A percentile compares a stretch with the other conserved stretches of the same genome.
These are phyloP conservation scores for Cassiopea andromeda DNA, from an alignment of 30 jellyfish, hydroid and myxozoan genomes.

Conservation along the genomic window DNA sequence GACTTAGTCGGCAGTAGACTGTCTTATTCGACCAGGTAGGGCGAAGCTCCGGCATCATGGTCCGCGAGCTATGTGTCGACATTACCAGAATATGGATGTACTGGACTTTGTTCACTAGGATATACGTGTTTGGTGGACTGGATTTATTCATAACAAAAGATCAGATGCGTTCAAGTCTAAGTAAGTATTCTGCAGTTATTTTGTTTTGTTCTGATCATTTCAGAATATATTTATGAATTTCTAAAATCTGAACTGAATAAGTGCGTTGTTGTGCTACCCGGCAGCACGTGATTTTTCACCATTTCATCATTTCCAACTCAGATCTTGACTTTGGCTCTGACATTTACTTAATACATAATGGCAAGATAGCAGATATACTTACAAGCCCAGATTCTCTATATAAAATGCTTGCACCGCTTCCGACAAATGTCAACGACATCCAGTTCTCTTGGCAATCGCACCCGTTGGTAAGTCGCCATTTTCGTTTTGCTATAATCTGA, in stretches of 20 bases:
- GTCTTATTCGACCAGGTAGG: not conserved
- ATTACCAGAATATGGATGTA: conserved; percentile 35
- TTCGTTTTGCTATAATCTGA: too few species aligned
- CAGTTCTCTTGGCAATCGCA: conserved; percentile 87
- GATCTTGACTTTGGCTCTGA: conserved; percentile 91
- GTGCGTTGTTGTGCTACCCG: conserved; percentile 44
- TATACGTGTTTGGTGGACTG: conserved; percentile 58
- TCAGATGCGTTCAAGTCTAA: conserved; percentile 61
- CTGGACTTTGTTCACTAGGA: conserved; percentile 60
- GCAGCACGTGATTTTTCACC: conserved; percentile 76
- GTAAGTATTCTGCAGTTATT: conserved; percentile 50
- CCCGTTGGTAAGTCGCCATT: conserved; percentile 78
- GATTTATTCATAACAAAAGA: conserved; percentile 66
- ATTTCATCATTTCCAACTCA: conserved; percentile 48
- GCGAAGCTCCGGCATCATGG: conserved; percentile 61
- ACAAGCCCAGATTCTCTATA: conserved; percentile 52
- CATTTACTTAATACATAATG: conserved; percentile 64
- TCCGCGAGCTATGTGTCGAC: conserved; percentile 57
- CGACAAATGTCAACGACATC: conserved; percentile 49
- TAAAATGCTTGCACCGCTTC: conserved; percentile 68
- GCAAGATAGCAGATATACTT: conserved; percentile 42
- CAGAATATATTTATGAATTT: conserved; percentile 43
- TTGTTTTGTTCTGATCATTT: conserved; percentile 1
- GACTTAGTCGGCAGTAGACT: not conserved
- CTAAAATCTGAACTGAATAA: conserved; percentile 20